Evolutionary conservation across 1,140 invertebrate genomes (phyloP).

Genomic region (Gonatopus flavifemur): DNA sequence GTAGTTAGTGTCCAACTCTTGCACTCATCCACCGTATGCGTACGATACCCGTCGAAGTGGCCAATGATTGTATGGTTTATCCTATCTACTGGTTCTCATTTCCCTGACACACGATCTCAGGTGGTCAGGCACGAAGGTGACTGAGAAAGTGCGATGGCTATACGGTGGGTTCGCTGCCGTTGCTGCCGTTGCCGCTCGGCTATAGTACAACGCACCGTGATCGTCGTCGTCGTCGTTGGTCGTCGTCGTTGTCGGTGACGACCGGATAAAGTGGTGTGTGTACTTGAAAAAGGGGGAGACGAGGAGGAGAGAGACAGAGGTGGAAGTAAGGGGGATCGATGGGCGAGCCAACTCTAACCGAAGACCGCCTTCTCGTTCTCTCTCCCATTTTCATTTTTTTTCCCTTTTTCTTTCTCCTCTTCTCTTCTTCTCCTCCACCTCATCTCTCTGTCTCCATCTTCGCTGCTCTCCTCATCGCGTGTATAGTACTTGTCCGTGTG

Average conservation of each 20-base stretch:
- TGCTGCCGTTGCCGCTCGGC: constrained; percentile 16
- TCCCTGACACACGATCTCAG: too few species aligned
- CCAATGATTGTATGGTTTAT: too few species aligned
- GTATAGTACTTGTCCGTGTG: constrained; percentile 23
- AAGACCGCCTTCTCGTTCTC: constrained; percentile 51
- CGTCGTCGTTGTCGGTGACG: too few species aligned
- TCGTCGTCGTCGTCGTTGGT: too few species aligned
- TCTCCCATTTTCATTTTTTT: constrained; percentile 28
- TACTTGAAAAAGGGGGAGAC: neutral
- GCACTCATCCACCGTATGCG: too few species aligned
- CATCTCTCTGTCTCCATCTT: constrained; percentile 5
- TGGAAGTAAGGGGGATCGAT: constrained; percentile 36
- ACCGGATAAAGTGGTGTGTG: neutral
- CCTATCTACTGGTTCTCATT: too few species aligned
- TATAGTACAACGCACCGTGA: constrained; percentile 24
- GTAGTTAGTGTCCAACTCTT: too few species aligned
- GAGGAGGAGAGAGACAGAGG: constrained; percentile 9
- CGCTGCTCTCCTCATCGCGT: constrained; percentile 4
- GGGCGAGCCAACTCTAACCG: constrained; percentile 52
- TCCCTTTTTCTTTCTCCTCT: constrained; percentile 28
- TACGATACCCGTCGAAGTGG: too few species aligned
- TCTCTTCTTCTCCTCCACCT: constrained; percentile 12
- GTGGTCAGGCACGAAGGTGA: too few species aligned
- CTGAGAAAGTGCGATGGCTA: too few species aligned
- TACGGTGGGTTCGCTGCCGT: constrained; percentile 20